Percentiles rank a stretch among this genome's conserved stretches.
Evolutionary conservation across 2,888 invertebrate species (phyloP).

Genomic region (Lycophotia porphyrea): DNA sequence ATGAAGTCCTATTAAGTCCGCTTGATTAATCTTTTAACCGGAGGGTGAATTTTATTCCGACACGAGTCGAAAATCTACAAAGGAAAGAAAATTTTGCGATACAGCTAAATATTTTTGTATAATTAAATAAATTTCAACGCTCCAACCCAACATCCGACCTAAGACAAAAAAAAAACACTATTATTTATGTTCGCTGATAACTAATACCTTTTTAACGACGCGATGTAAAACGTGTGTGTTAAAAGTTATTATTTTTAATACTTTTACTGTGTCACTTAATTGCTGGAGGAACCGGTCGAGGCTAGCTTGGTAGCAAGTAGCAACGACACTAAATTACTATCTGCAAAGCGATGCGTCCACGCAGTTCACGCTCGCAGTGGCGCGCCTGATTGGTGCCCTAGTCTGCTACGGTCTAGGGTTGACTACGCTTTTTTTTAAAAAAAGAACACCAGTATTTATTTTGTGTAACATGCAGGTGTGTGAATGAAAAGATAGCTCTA

Average conservation of each 20-base stretch:
- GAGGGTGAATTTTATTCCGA: neutral
- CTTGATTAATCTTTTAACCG: slow-evolving; percentile 18
- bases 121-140: slow-evolving; percentile 5
- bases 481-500: neutral
- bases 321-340: slow-evolving; percentile 87
- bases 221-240: slow-evolving; percentile 55
- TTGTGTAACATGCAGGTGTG: neutral
- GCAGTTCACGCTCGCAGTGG: slow-evolving; percentile 69
- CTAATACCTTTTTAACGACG: slow-evolving; percentile 65
- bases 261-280: slow-evolving; percentile 86
- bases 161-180: slow-evolving; percentile 16
- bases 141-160: neutral
- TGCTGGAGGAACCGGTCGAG: slow-evolving; percentile 82
- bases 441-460: neutral
- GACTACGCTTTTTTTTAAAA: neutral
- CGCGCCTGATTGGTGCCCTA: slow-evolving; percentile 79
- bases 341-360: slow-evolving; percentile 79
- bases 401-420: slow-evolving; percentile 70
- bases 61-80: neutral
- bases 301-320: slow-evolving; percentile 75
- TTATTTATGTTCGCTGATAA: slow-evolving; percentile 55
- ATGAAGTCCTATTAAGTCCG: slow-evolving; percentile 33
- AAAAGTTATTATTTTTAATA: slow-evolving; percentile 76
- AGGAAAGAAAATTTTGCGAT: neutral
- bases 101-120: neutral